phyloP scores from a whole-genome alignment of 2,797 vertebrate species.

The Melanotaenia nigrans region DNA sequence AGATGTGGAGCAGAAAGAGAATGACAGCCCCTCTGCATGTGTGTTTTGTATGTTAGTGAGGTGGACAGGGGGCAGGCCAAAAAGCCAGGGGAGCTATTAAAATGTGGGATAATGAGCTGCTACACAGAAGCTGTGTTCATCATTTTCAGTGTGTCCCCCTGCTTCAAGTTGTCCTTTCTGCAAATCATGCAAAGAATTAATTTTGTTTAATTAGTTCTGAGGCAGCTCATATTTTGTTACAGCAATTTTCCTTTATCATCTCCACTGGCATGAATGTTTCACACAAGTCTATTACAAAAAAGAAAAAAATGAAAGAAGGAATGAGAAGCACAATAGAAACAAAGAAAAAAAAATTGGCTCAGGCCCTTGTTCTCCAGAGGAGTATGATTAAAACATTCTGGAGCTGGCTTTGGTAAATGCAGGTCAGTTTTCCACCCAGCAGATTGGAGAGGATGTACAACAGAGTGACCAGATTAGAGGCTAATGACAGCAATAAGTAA shows the following conservation, averaged over 20 bases:
- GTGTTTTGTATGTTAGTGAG: constrained; percentile 46
- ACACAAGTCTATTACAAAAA: constrained; percentile 27
- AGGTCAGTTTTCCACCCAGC: constrained; percentile 41
- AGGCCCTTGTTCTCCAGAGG: constrained; percentile 29
- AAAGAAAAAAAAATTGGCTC: constrained; percentile 46
- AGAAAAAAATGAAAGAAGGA: not conserved
- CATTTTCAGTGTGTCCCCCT: constrained; percentile 7
- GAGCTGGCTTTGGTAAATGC: constrained; percentile 40
- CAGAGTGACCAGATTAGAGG: constrained; percentile 63
- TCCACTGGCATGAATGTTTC: constrained; percentile 24
- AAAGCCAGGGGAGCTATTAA: constrained; percentile 19
- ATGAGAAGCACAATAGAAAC: constrained; percentile 45
- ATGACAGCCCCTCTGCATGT: constrained; percentile 55
- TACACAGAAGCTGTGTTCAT: constrained; percentile 44
- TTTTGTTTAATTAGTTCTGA: not conserved
- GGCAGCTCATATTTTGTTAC: not conserved
- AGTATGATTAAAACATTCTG: constrained; percentile 72
- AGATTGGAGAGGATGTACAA: constrained; percentile 52
- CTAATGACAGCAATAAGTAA: constrained; percentile 75
- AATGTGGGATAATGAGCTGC: constrained; percentile 32
- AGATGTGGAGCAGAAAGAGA: constrained; percentile 58
- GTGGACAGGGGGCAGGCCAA: constrained; percentile 22
- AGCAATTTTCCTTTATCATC: constrained; percentile 23
- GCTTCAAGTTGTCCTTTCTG: constrained; percentile 9
- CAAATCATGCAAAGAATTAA: constrained; percentile 3